Evolutionary conservation across 2,797 vertebrate species (phyloP).

Genomic region (Eulemur mongoz): DNA sequence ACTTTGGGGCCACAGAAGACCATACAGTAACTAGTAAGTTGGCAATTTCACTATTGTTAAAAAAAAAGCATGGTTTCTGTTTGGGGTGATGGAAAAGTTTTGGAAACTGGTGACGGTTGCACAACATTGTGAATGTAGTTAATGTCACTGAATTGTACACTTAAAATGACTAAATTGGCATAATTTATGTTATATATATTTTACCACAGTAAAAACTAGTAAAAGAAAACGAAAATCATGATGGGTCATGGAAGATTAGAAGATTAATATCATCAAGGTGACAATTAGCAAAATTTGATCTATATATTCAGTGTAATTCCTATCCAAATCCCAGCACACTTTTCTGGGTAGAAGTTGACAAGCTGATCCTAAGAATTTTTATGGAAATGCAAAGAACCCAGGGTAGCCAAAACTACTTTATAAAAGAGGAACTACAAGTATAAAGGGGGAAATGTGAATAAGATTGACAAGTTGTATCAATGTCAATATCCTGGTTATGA

Average conservation of each 20-base stretch:
- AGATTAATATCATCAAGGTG: background rate
- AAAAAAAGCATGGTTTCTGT: background rate
- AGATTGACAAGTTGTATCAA: background rate
- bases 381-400: constrained; percentile 22
- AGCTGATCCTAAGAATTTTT: background rate
- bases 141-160: background rate
- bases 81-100: background rate
- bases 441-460: background rate
- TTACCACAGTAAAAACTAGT: background rate
- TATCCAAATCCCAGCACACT: background rate
- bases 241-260: background rate
- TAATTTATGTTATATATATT: background rate
- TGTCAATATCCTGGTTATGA: too few species aligned
- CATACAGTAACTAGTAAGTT: background rate
- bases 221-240: background rate
- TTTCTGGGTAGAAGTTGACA: background rate
- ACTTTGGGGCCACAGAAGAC: background rate
- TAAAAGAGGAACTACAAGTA: background rate
- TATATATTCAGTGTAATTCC: background rate
- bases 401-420: background rate
- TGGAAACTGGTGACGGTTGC: background rate
- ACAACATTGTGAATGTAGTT: background rate
- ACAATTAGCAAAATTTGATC: background rate
- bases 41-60: background rate
- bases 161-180: background rate